These are phyloP conservation scores for Eidolon helvum DNA, from an alignment of 2,113 vertebrate genomes.

Conservation along the genomic window DNA sequence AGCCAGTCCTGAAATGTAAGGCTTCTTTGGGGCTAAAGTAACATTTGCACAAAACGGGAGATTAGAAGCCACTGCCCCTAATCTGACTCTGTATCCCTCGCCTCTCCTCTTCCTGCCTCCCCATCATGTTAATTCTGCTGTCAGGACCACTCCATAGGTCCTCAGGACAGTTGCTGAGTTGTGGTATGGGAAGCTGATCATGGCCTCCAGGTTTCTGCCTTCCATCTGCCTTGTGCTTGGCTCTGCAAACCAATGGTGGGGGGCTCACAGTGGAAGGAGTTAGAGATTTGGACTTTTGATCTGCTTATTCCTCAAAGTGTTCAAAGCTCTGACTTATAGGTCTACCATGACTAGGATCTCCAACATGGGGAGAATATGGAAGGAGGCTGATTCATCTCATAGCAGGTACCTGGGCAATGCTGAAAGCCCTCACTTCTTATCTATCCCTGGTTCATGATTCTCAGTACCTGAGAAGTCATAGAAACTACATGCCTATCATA, in stretches of 20 bases:
- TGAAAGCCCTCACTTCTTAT: neutral
- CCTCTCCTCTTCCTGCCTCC: neutral
- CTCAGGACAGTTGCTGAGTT: neutral
- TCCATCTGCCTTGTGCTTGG: neutral
- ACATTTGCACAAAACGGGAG: conserved; percentile 54
- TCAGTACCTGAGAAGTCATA: neutral
- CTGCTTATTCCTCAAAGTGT: neutral
- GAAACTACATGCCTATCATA: neutral
- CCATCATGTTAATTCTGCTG: neutral
- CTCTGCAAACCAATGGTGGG: neutral
- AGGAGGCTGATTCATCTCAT: neutral
- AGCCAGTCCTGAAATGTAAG: conserved; percentile 17
- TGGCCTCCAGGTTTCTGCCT: neutral
- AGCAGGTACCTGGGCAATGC: neutral
- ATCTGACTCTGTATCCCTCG: neutral
- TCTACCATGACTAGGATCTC: neutral
- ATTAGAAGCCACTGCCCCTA: conserved; percentile 10
- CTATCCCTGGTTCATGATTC: neutral
- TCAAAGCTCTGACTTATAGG: neutral
- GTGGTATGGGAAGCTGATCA: neutral
- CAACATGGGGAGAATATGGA: neutral
- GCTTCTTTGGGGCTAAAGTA: conserved; percentile 54
- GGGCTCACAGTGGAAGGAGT: neutral
- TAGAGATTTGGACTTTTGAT: neutral
- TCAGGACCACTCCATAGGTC: neutral